phyloP scores from a whole-genome alignment of 2,797 vertebrate genomes.

The Chaunax sp. region DNA sequence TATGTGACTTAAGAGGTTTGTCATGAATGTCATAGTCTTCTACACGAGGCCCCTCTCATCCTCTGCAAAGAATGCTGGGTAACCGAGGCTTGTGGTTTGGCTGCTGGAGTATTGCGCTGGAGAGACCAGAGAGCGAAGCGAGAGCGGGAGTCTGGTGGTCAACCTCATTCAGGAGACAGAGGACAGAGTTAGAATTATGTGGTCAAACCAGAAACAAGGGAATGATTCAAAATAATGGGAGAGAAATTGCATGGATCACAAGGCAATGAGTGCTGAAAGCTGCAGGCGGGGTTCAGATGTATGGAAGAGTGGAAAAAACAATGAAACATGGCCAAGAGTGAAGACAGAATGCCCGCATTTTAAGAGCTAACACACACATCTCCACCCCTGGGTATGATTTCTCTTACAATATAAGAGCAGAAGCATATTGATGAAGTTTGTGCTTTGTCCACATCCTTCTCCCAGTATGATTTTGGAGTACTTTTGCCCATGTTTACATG shows the following conservation, averaged over 20 bases:
- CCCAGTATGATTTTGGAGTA: not conserved
- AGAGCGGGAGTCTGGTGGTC: conserved; percentile 52
- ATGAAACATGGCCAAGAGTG: conserved; percentile 6
- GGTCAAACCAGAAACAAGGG: conserved; percentile 65
- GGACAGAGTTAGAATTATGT: conserved; percentile 57
- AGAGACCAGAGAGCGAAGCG: conserved; percentile 34
- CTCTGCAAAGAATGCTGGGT: conserved; percentile 66
- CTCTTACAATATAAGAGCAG: conserved; percentile 4
- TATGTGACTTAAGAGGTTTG: conserved; percentile 56
- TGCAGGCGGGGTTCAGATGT: conserved; percentile 20
- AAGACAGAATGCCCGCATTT: not conserved
- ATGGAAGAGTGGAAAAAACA: conserved; percentile 22
- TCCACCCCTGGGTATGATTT: conserved; percentile 6
- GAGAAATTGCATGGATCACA: conserved; percentile 48
- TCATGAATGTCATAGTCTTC: conserved; percentile 56
- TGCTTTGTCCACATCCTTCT: conserved; percentile 24
- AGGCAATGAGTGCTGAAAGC: conserved; percentile 45
- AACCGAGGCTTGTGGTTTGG: conserved; percentile 72
- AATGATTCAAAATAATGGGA: conserved; percentile 61
- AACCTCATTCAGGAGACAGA: conserved; percentile 55
- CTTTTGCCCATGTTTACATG: conserved; percentile 36
- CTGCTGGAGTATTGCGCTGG: conserved; percentile 14
- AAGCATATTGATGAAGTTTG: conserved; percentile 12
- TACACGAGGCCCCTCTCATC: conserved; percentile 56
- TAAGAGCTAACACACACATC: not conserved